Evolutionary conservation across 2,797 vertebrate species (phyloP).

Genomic region (Anableps anableps): DNA sequence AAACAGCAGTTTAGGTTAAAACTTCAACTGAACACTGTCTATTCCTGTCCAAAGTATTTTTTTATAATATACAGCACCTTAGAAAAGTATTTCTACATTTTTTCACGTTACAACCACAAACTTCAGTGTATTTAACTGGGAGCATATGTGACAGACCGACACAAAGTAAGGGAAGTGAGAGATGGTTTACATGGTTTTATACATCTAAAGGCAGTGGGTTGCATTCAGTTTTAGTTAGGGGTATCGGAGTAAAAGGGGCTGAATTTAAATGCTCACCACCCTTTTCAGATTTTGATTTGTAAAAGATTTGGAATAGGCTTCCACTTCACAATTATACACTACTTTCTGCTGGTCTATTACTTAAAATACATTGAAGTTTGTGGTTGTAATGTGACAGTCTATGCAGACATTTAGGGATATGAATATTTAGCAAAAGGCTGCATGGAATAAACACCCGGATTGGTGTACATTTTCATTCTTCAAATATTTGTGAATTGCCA

Average conservation of each 20-base stretch:
- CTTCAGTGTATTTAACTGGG: neutral
- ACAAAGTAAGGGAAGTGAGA: neutral
- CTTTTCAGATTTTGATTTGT: neutral
- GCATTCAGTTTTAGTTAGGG: neutral
- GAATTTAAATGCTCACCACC: neutral
- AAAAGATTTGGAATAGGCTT: neutral
- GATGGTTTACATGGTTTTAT: neutral
- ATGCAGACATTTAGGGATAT: neutral
- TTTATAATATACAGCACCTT: neutral
- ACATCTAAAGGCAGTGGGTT: neutral
- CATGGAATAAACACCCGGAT: neutral
- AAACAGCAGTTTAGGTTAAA: neutral
- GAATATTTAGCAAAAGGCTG: neutral
- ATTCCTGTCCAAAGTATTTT: neutral
- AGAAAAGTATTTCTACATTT: neutral
- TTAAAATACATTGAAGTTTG: neutral
- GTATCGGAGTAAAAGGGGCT: neutral
- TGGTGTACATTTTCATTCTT: neutral
- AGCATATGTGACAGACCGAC: neutral
- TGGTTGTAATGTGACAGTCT: neutral
- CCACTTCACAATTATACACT: neutral
- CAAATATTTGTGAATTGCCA: neutral
- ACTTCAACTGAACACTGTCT: neutral
- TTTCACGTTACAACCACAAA: neutral
- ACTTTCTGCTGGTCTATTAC: neutral